phyloP scores from a whole-genome alignment of 2,113 vertebrate species.

The Proterorhinus semilunaris region DNA sequence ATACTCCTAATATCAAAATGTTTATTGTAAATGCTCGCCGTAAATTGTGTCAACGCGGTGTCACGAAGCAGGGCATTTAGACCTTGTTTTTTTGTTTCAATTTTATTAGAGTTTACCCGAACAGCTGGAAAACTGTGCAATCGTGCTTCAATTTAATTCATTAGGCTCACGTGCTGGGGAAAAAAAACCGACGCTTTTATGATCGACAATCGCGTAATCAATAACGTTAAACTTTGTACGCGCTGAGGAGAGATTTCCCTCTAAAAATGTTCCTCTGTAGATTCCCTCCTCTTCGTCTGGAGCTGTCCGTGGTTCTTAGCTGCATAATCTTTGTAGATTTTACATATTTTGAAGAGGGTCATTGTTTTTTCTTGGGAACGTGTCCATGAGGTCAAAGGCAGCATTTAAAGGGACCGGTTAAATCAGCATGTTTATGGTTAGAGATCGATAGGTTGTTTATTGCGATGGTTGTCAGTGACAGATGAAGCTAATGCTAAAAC shows the following conservation, averaged over 20 bases:
- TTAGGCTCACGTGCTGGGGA: neutral
- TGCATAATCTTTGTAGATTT: too few species aligned
- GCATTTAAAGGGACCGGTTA: neutral
- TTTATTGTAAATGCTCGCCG: neutral
- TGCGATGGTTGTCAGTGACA: too few species aligned
- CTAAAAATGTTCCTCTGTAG: neutral
- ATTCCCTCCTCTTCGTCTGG: constrained; percentile 7
- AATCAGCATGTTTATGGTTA: neutral
- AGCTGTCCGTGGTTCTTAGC: constrained; percentile 59
- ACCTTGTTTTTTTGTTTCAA: neutral
- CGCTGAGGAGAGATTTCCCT: neutral
- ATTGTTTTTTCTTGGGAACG: too few species aligned
- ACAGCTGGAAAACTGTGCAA: too few species aligned
- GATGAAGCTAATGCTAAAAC: too few species aligned
- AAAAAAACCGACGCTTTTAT: neutral
- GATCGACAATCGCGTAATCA: neutral
- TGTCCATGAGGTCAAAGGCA: neutral
- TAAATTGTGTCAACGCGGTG: neutral
- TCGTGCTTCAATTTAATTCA: too few species aligned
- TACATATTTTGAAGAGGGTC: neutral
- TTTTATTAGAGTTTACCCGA: neutral
- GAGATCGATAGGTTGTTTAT: too few species aligned
- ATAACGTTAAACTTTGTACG: neutral
- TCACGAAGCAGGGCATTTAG: neutral
- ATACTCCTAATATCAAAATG: neutral